Percentiles rank a stretch among this genome's conserved stretches.
phyloP scores from a whole-genome alignment of 2,797 vertebrate genomes.

The Enteromius mattozi region DNA sequence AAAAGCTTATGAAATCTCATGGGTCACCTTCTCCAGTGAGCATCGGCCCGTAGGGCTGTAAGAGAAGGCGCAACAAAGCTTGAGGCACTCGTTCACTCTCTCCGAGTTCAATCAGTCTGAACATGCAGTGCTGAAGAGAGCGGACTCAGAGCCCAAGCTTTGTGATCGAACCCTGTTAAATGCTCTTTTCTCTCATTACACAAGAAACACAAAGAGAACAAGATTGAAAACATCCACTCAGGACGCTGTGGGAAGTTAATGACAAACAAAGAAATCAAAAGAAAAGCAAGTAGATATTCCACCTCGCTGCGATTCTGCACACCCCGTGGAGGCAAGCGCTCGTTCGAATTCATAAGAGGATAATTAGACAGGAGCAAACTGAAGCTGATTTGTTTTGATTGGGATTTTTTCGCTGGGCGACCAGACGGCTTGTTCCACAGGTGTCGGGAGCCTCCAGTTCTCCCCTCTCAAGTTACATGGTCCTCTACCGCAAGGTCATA shows the following conservation, averaged over 20 bases:
- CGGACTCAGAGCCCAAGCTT: slow-evolving; percentile 6
- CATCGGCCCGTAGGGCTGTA: slow-evolving; percentile 23
- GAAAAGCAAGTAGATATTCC: slow-evolving; percentile 30
- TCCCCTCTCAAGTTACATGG: neutral
- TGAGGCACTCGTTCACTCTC: slow-evolving; percentile 5
- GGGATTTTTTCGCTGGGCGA: neutral
- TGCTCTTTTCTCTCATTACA: slow-evolving; percentile 34
- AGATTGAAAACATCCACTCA: slow-evolving; percentile 48
- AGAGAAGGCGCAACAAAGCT: slow-evolving; percentile 32
- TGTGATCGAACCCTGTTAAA: slow-evolving; percentile 36
- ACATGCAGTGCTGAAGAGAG: slow-evolving; percentile 13
- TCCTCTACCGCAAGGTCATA: neutral
- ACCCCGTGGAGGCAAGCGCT: slow-evolving; percentile 18
- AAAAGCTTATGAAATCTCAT: slow-evolving; percentile 27
- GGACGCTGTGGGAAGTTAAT: slow-evolving; percentile 46
- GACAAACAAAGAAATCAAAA: slow-evolving; percentile 43
- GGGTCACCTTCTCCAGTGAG: slow-evolving; percentile 6
- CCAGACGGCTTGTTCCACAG: slow-evolving; percentile 6
- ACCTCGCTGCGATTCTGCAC: slow-evolving; percentile 16
- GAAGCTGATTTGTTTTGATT: slow-evolving; percentile 27
- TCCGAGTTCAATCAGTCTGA: slow-evolving; percentile 23
- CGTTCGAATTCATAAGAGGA: slow-evolving; percentile 32
- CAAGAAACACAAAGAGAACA: slow-evolving; percentile 41
- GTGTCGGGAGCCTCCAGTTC: neutral
- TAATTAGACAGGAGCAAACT: slow-evolving; percentile 35